Conservation (phyloP, 2,888 invertebrate genomes). For the Macaria liturata region DNA sequence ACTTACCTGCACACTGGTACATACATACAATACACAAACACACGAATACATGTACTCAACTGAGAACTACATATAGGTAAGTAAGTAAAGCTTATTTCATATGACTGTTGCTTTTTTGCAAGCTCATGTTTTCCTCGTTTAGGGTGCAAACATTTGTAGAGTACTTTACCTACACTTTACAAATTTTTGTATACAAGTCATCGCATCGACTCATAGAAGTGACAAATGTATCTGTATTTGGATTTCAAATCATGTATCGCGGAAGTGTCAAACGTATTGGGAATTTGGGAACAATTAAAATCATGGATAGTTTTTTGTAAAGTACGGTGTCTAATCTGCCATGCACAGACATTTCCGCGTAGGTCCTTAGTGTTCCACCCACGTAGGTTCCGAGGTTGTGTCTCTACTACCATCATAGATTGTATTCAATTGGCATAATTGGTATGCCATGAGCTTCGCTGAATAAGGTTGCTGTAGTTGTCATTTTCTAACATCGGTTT, state of each 20-base stretch:
- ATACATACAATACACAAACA: slow-evolving; percentile 2
- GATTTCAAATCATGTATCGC: slow-evolving; percentile 16
- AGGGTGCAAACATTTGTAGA: too few relatives aligned
- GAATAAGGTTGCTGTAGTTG: slow-evolving; percentile 48
- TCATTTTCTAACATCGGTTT: slow-evolving; percentile 44
- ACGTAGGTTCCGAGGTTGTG: slow-evolving; percentile 71
- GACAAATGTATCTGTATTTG: too few relatives aligned
- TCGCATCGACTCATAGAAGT: too few relatives aligned
- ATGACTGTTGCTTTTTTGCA: too few relatives aligned
- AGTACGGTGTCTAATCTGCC: slow-evolving; percentile 46
- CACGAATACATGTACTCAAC: too few relatives aligned
- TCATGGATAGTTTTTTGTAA: slow-evolving; percentile 45
- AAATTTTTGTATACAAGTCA: too few relatives aligned
- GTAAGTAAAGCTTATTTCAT: too few relatives aligned
- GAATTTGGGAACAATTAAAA: slow-evolving; percentile 40
- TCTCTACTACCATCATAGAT: slow-evolving; percentile 48
- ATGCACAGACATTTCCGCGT: slow-evolving; percentile 67
- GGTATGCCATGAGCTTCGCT: slow-evolving; percentile 63
- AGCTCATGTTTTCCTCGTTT: too few relatives aligned
- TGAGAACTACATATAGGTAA: too few relatives aligned
- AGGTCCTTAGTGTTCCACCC: slow-evolving; percentile 71
- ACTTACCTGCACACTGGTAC: not conserved
- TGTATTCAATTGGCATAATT: slow-evolving; percentile 55
- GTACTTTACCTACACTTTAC: too few relatives aligned
- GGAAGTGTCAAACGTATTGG: slow-evolving; percentile 40